Evolutionary conservation across 1,140 invertebrate species (phyloP).

Genomic region (Drosophila cardini): DNA sequence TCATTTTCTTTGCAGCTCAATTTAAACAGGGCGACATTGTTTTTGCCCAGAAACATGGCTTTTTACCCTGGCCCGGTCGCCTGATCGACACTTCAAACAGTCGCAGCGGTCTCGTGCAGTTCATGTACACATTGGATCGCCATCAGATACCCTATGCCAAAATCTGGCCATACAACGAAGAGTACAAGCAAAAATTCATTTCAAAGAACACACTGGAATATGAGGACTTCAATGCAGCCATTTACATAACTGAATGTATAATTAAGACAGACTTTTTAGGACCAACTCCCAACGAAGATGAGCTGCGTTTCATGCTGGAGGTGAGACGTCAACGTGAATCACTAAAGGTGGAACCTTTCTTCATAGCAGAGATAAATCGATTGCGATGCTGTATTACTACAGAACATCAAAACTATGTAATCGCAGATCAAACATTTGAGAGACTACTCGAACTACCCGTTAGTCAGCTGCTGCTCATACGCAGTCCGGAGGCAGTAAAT

Average conservation of each 20-base stretch:
- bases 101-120: neutral
- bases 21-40: conserved; percentile 29
- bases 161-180: conserved; percentile 48
- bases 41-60: conserved; percentile 37
- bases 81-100: neutral
- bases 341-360: conserved; percentile 20
- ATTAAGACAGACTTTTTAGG: neutral
- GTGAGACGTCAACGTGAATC: conserved; percentile 5
- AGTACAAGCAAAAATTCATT: conserved; percentile 31
- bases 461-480: conserved; percentile 42
- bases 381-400: conserved; percentile 19
- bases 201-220: neutral
- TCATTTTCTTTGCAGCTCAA: neutral
- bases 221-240: conserved; percentile 27
- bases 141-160: conserved; percentile 10
- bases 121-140: conserved; percentile 16
- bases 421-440: conserved; percentile 30
- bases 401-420: neutral
- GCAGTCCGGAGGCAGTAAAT: conserved; percentile 33
- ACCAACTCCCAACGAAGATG: neutral
- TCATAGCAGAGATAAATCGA: conserved; percentile 23
- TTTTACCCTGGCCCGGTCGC: conserved; percentile 43
- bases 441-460: conserved; percentile 17
- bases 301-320: conserved; percentile 1
- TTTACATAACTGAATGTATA: conserved; percentile 22